Evolutionary conservation across 2,113 vertebrate genomes (phyloP).

Genomic region (Baryphthengus martii): DNA sequence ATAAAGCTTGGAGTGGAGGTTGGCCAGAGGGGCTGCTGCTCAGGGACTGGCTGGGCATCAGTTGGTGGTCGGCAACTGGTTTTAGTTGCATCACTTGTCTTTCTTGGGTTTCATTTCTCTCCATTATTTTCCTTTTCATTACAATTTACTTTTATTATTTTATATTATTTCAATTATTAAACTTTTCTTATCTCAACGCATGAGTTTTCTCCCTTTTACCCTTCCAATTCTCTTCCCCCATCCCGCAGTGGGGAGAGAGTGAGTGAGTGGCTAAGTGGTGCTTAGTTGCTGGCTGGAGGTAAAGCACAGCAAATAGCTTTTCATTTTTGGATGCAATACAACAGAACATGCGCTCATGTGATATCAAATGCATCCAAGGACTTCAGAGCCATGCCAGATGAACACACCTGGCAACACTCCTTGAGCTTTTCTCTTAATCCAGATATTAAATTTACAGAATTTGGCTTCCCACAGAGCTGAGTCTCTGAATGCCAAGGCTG

Average conservation of each 20-base stretch:
- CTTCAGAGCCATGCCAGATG: neutral
- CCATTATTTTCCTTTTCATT: neutral
- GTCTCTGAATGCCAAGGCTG: constrained; percentile 10
- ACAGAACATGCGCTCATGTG: neutral
- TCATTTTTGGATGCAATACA: neutral
- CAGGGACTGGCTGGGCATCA: neutral
- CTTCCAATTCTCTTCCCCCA: neutral
- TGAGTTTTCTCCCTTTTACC: neutral
- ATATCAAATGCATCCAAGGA: neutral
- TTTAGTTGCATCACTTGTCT: neutral
- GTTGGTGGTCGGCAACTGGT: neutral
- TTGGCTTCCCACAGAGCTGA: neutral
- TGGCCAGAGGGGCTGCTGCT: neutral
- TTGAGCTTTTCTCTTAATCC: neutral
- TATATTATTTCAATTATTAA: neutral
- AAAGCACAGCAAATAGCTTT: neutral
- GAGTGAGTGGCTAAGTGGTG: neutral
- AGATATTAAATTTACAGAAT: constrained; percentile 28
- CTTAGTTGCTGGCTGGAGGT: neutral
- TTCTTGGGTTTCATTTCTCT: neutral
- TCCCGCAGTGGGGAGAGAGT: neutral
- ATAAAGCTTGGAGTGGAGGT: neutral
- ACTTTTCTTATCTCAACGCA: neutral
- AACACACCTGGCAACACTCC: constrained; percentile 30
- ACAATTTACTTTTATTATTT: neutral